Evolutionary conservation across 2,113 vertebrate genomes (phyloP).

Genomic region (Eptesicus fuscus): DNA sequence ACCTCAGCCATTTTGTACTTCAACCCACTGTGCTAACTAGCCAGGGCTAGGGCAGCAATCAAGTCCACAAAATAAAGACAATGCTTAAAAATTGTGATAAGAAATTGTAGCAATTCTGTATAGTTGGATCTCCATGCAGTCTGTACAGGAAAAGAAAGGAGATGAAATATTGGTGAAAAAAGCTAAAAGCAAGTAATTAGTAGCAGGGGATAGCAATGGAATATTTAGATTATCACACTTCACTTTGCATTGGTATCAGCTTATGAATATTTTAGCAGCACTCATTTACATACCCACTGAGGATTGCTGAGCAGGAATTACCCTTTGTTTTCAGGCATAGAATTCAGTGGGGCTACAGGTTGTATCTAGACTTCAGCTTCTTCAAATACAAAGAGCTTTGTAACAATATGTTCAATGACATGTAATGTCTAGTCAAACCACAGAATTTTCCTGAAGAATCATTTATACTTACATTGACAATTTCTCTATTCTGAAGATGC

Average conservation of each 20-base stretch:
- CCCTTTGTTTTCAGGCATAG: conserved; percentile 79
- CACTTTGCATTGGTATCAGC: conserved; percentile 77
- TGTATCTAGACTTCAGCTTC: conserved; percentile 63
- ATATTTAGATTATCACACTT: conserved; percentile 79
- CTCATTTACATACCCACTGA: conserved; percentile 82
- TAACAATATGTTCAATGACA: conserved; percentile 66
- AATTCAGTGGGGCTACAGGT: conserved; percentile 77
- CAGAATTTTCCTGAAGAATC: conserved; percentile 65
- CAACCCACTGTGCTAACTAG: background rate
- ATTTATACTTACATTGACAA: conserved; percentile 57
- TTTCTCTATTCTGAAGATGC: conserved; percentile 15
- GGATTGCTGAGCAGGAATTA: conserved; percentile 79
- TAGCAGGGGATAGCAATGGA: conserved; percentile 66
- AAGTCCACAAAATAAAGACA: background rate
- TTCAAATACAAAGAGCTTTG: conserved; percentile 68
- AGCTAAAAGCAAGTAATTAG: conserved; percentile 81
- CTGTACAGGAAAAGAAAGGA: conserved; percentile 68
- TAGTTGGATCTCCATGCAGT: conserved; percentile 62
- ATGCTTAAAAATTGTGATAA: background rate
- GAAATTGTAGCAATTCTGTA: background rate
- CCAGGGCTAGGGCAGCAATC: background rate
- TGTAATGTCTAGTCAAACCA: conserved; percentile 73
- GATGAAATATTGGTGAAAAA: conserved; percentile 79
- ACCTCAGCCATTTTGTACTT: background rate
- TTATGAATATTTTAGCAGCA: conserved; percentile 83